Conservation (phyloP, 2,113 vertebrate genomes). For the Bucco capensis region DNA sequence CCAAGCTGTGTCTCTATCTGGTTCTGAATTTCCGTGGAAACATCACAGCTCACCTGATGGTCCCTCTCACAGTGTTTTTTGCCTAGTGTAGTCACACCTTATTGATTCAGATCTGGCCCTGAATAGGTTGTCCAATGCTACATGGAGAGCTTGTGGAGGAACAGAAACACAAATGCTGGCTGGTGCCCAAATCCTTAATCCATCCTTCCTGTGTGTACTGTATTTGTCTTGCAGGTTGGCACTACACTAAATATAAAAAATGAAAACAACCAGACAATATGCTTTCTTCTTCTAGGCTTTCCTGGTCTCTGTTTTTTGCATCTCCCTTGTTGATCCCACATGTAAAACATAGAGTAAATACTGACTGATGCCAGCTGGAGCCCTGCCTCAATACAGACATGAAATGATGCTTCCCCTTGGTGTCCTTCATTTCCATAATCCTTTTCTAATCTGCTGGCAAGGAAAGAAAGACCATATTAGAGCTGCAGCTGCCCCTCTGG, state of each 20-base stretch:
- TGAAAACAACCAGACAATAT: background rate
- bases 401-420: background rate
- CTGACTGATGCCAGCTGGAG: background rate
- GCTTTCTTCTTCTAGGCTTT: background rate
- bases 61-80: background rate
- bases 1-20: rapidly evolving
- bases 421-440: conserved; percentile 10
- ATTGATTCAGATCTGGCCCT: background rate
- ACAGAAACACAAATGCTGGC: background rate
- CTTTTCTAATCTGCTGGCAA: conserved; percentile 25
- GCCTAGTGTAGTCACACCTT: background rate
- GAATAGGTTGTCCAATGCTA: background rate
- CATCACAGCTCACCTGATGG: background rate
- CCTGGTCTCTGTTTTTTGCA: background rate
- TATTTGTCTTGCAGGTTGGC: background rate
- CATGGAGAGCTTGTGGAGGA: background rate
- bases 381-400: background rate
- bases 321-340: background rate
- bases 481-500: background rate
- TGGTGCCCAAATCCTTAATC: background rate
- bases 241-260: background rate
- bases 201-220: background rate
- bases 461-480: background rate
- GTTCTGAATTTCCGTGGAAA: background rate
- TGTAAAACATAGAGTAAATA: background rate